Conservation (phyloP, 2,797 vertebrate genomes). For the Cottoperca gobio region DNA sequence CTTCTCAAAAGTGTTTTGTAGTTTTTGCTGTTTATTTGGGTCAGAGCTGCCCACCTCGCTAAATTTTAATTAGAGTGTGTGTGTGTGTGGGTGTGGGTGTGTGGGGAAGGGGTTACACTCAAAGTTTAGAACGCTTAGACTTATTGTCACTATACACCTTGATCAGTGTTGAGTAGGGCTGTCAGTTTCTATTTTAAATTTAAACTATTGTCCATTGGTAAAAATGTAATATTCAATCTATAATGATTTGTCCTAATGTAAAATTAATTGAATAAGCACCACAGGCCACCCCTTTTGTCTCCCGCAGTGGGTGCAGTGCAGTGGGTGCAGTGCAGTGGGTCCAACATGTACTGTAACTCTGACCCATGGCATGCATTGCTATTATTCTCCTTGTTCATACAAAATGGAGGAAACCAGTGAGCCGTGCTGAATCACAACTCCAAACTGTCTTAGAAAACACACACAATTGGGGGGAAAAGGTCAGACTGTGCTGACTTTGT, state of each 20-base stretch:
- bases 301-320: background rate
- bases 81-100: too few relatives aligned
- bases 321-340: too few relatives aligned
- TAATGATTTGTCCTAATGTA: background rate
- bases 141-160: background rate
- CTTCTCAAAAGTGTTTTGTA: background rate
- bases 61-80: too few relatives aligned
- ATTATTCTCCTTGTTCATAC: background rate
- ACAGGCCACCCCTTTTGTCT: background rate
- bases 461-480: background rate
- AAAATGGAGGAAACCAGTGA: background rate
- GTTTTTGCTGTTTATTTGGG: constrained; percentile 6
- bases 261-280: background rate
- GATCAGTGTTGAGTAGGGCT: background rate
- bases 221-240: background rate
- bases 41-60: background rate
- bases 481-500: background rate
- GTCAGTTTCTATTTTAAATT: background rate
- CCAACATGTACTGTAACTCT: background rate
- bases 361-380: background rate
- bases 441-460: background rate
- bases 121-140: background rate
- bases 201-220: background rate
- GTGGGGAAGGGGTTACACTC: too few relatives aligned
- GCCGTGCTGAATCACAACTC: background rate